Base-by-base conservation (phyloP, 92 coral and sea anemone genomes). In the Heliopora coerulea region DNA sequence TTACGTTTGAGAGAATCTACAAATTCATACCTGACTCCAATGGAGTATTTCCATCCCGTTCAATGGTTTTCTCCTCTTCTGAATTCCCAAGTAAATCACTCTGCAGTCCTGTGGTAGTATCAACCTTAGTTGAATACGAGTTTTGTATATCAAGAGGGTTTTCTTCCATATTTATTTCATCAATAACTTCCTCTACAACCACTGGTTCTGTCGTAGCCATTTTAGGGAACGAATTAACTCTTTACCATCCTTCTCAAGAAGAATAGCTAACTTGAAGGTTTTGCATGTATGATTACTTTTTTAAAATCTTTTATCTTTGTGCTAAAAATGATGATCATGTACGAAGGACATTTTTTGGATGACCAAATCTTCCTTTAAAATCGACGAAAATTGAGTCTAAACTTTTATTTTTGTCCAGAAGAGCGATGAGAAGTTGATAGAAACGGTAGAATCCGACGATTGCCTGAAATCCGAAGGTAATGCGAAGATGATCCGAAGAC, bases 1-100 rank as follows among this genome's bases (percentile, higher is more conserved):
- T 20, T 0, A 1, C 1, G 49, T 90, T 95, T 67, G 91, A 88
- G 99, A 95, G 99, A 95, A 95, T 89, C 96, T 95, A 65, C 89
- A 78, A 76, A 52, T 83, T 90, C 99, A 95, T 95, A 95, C 99
- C 99, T 70, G 77, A 33, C 13, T 12, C 40, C 19, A 8, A 21
- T 7, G 52, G 28, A 11, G 26, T 19, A 54, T 23, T 52, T 70
- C 34, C 62, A 49, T 15, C 17, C 52, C 32, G 52, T 70, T 70
- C 77, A 3, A 31, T 41, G 7, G 14, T 25, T 70, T 70, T 57
- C 1, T 35, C 62, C 13, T 30, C 62, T 15, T 28, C 25, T 30
- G 50, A 20, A 33, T 17, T 23, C 34, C 34, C 77, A 33, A 28
- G 27, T 31, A 70, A 27, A 13, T 17, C 49, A 13, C 58, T 34